Percentiles rank a stretch among this genome's conserved stretches.
Evolutionary conservation across 2,113 vertebrate species (phyloP).

Genomic region (Pomatostomus ruficeps): DNA sequence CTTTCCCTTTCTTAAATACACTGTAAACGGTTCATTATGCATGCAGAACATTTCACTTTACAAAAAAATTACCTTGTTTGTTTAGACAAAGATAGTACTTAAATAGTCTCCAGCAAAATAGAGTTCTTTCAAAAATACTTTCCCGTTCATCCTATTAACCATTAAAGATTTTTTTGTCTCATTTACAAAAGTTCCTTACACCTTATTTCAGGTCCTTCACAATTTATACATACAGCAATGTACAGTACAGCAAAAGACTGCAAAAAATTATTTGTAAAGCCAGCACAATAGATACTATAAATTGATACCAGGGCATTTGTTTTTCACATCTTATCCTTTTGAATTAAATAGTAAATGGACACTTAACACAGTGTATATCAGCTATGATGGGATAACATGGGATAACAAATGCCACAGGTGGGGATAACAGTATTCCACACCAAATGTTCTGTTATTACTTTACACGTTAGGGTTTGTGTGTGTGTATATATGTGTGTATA

Average conservation of each 20-base stretch:
- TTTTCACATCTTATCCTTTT: conserved; percentile 74
- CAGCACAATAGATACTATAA: conserved; percentile 84
- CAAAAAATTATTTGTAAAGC: conserved; percentile 84
- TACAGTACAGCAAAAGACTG: conserved; percentile 85
- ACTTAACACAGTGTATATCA: conserved; percentile 67
- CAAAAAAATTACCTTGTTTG: conserved; percentile 92
- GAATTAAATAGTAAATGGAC: conserved; percentile 79
- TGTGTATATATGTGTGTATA: neutral
- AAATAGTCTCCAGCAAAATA: conserved; percentile 99
- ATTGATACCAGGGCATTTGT: conserved; percentile 78
- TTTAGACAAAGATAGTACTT: conserved; percentile 99
- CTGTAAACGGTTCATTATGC: conserved; percentile 99
- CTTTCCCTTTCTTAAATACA: conserved; percentile 99
- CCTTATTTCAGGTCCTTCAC: conserved; percentile 83
- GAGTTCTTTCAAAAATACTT: conserved; percentile 99
- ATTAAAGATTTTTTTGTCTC: conserved; percentile 83
- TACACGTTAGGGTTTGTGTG: conserved; percentile 69
- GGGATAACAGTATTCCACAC: conserved; percentile 72
- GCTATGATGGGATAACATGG: conserved; percentile 60
- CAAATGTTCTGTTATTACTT: conserved; percentile 74
- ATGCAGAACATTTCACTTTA: conserved; percentile 99
- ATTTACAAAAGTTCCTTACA: conserved; percentile 86
- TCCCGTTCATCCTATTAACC: conserved; percentile 95
- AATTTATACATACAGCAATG: conserved; percentile 85
- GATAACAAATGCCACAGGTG: conserved; percentile 63